Percentiles rank a stretch among this genome's conserved stretches.
These are phyloP conservation scores for Schizopygopsis malacanthus DNA, from an alignment of 2,797 vertebrate species.

Conservation along the genomic window DNA sequence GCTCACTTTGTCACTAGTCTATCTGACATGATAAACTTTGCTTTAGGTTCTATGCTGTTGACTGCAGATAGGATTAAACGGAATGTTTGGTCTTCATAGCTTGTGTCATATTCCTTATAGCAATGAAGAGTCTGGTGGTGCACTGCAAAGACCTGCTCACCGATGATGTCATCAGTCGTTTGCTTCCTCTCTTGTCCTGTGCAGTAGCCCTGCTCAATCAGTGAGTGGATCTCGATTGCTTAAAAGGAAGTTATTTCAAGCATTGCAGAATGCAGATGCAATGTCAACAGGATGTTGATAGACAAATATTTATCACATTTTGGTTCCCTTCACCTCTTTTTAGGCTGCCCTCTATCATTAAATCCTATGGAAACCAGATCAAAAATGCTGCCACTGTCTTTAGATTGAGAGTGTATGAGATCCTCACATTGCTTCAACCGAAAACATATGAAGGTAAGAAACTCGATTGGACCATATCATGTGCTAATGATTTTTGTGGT, in stretches of 20 bases:
- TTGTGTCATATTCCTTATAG: slow-evolving; percentile 72
- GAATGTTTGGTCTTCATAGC: background rate
- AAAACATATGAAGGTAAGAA: slow-evolving; percentile 86
- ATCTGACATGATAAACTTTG: background rate
- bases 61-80: background rate
- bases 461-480: background rate
- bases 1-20: background rate
- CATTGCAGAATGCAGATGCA: background rate
- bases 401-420: slow-evolving; percentile 88
- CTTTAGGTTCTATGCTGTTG: background rate
- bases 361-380: slow-evolving; percentile 83
- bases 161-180: slow-evolving; percentile 82
- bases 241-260: background rate
- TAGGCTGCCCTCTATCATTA: slow-evolving; percentile 83
- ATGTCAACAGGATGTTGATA: background rate
- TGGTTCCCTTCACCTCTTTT: slow-evolving; percentile 60
- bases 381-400: slow-evolving; percentile 80
- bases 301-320: background rate
- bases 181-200: slow-evolving; percentile 85
- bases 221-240: slow-evolving; percentile 75
- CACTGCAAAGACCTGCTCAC: slow-evolving; percentile 87
- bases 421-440: slow-evolving; percentile 86
- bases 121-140: slow-evolving; percentile 82
- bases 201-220: slow-evolving; percentile 86
- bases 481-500: background rate